Evolutionary conservation across 2,888 invertebrate genomes (phyloP), one percentile per base, ranked within the genome.

Genomic region (Ernsta delagoae): DNA sequence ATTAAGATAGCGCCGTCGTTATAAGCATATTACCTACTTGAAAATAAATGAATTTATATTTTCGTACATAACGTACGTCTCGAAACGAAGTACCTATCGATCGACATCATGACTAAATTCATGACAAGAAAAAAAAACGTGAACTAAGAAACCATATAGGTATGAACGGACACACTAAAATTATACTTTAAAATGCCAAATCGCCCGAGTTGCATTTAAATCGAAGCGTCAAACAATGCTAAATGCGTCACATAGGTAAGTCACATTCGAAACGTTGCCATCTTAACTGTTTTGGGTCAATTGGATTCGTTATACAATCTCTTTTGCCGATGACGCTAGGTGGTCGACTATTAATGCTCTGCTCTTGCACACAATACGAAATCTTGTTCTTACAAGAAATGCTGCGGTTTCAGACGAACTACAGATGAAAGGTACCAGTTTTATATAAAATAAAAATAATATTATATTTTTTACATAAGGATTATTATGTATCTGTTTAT

Each of bases 141-240:
- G 43, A 16, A 54, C 43, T 43, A 67, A 31, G 5, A 66, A 48
- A 59, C 45, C 39, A 31, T 39, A 41, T 48, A 41, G 0, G 3
- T 1, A 41, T 9, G 1, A 7, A 53, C 34, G 43, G 16, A 34
- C 48, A 68, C 61, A 62, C 39, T 61, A 31, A 54, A 48, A 68
- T 68, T 61, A 68, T 61, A 68, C 67, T 56, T 68, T 68, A 45
- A 68, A 68, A 68, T 62, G 54, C 48, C 54, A 67, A 65, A 60
- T n/a, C 67, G 54, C 56, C 41, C 50, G 56, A 62, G 48, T 62
- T 68, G 67, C 61, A 68, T 67, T 61, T 56, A 62, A 67, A 67
- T 48, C 39, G 24, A 39, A 57, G 61, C 57, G 45, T 45, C 54
- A 56, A 67, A 67, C 60, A 66, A 60, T 54, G 31, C 43, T 53